These are phyloP conservation scores for Pentalonia nigronervosa DNA, from an alignment of 1,140 invertebrate species.

Conservation along the genomic window DNA sequence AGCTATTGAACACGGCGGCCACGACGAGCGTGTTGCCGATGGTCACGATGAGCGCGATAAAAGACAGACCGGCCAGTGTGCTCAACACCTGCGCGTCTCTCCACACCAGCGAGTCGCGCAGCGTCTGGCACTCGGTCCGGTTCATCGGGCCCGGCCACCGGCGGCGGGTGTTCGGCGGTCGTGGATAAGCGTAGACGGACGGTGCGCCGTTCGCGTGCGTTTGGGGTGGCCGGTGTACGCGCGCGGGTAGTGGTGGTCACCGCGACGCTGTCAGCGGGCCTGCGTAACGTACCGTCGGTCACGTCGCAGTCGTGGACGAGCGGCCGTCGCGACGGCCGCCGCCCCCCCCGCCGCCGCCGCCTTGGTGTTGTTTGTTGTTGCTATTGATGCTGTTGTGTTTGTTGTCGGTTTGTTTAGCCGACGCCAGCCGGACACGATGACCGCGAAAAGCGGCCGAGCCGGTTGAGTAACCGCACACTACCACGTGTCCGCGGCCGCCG, in stretches of 20 bases:
- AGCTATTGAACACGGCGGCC: constrained; percentile 85
- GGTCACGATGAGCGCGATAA: constrained; percentile 87
- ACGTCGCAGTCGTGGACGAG: background rate
- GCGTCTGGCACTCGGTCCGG: constrained; percentile 76
- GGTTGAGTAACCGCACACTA: constrained; percentile 68
- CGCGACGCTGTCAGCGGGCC: background rate
- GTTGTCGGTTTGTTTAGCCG: background rate
- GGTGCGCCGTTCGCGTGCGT: background rate
- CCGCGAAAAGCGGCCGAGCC: constrained; percentile 58
- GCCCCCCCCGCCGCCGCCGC: background rate
- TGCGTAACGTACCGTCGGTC: background rate
- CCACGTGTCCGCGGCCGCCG: background rate
- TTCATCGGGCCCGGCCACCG: constrained; percentile 67
- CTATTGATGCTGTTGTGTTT: background rate
- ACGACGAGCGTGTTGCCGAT: constrained; percentile 91
- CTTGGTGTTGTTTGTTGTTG: background rate
- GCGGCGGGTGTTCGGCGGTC: background rate
- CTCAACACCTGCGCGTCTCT: constrained; percentile 76
- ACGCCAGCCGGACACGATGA: background rate
- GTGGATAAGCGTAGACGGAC: background rate
- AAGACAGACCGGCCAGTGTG: constrained; percentile 77
- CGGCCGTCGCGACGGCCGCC: constrained; percentile 5
- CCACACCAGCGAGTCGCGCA: constrained; percentile 80
- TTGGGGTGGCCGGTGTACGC: background rate
- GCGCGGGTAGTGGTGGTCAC: background rate